Base-by-base conservation (phyloP, 2,888 invertebrate species). In the Yponomeuta sedellus region DNA sequence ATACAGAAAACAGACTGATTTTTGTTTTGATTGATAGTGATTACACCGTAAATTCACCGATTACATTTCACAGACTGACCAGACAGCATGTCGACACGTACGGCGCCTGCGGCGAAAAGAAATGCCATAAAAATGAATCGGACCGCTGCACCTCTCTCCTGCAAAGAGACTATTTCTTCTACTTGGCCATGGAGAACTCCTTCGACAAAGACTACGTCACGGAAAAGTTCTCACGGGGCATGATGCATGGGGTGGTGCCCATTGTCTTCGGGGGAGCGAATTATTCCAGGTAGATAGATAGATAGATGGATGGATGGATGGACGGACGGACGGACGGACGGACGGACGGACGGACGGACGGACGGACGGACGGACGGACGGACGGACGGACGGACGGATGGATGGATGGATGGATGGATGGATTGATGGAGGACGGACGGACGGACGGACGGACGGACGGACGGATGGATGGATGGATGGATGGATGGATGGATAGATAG, bases 281-380 rank as follows among this genome's bases (percentile, higher is more conserved):
- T 71, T 87, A 83, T 70, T 71, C 78, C 40, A 84, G 81, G 88
- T 87, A 79, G 75, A n/a, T n/a, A n/a, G n/a, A n/a, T n/a, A n/a
- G n/a, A n/a, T n/a, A n/a, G n/a, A n/a, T n/a, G n/a, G n/a, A n/a
- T n/a, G n/a, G n/a, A n/a, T n/a, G n/a, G n/a, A n/a, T n/a, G n/a
- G n/a, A n/a, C n/a, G n/a, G n/a, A n/a, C n/a, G n/a, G n/a, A n/a
- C n/a, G n/a, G n/a, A n/a, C n/a, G n/a, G n/a, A n/a, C n/a, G n/a
- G n/a, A n/a, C n/a, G n/a, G n/a, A n/a, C n/a, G n/a, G n/a, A n/a
- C n/a, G n/a, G n/a, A n/a, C n/a, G n/a, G n/a, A n/a, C n/a, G n/a
- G n/a, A n/a, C n/a, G n/a, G n/a, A n/a, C n/a, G n/a, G n/a, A n/a
- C n/a, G n/a, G n/a, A n/a, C n/a, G n/a, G n/a, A n/a, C n/a, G n/a